Evolutionary conservation across 2,888 invertebrate genomes (phyloP).

Genomic region (Spicauda simplicius): DNA sequence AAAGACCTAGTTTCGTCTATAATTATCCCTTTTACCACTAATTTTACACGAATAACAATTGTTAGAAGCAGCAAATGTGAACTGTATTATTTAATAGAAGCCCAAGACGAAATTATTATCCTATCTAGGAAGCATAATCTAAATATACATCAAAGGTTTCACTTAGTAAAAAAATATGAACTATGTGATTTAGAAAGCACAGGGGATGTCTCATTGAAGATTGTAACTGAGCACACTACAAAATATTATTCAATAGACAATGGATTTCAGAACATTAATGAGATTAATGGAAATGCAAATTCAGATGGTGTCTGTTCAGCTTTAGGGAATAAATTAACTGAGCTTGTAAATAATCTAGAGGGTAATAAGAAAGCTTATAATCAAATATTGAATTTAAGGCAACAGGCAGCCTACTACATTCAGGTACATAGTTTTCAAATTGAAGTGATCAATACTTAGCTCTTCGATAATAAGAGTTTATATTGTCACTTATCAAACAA

Average conservation of each 20-base stretch:
- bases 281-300: slow-evolving; percentile 40
- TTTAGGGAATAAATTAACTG: slow-evolving; percentile 63
- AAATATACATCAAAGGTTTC: slow-evolving; percentile 51
- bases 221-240: slow-evolving; percentile 47
- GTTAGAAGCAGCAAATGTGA: slow-evolving; percentile 61
- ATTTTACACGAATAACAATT: slow-evolving; percentile 55
- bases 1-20: slow-evolving; percentile 56
- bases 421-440: slow-evolving; percentile 1
- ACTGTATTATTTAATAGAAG: slow-evolving; percentile 62
- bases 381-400: slow-evolving; percentile 47
- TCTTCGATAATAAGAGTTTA: too few species aligned
- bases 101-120: slow-evolving; percentile 56
- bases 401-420: background rate
- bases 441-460: too few species aligned
- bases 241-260: slow-evolving; percentile 54
- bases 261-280: slow-evolving; percentile 56
- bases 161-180: slow-evolving; percentile 57
- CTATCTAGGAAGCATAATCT: slow-evolving; percentile 54
- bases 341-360: slow-evolving; percentile 61
- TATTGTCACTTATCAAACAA: too few species aligned
- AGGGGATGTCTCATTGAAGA: slow-evolving; percentile 59
- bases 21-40: slow-evolving; percentile 43
- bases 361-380: slow-evolving; percentile 58
- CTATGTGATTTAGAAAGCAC: slow-evolving; percentile 56
- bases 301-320: background rate